Conservation (phyloP, 2,888 invertebrate genomes). For the Psococerastis gibbosa region DNA sequence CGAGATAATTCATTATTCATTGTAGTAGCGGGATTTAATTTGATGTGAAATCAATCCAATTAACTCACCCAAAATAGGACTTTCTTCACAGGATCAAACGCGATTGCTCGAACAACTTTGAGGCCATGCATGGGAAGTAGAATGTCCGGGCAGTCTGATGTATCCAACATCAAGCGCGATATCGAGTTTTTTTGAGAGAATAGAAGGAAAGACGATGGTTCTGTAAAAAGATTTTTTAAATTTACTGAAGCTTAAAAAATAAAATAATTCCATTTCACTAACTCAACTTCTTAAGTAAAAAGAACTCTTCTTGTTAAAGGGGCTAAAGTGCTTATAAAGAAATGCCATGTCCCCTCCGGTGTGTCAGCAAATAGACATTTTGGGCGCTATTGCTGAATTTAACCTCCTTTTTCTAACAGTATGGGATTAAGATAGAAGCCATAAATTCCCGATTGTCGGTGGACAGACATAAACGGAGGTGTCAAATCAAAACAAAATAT, state of each 20-base stretch:
- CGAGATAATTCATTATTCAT: constrained; percentile 18
- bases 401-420: too few relatives aligned
- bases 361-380: too few relatives aligned
- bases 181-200: constrained; percentile 70
- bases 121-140: constrained; percentile 58
- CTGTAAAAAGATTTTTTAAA: constrained; percentile 35
- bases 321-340: background rate
- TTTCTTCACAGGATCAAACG: constrained; percentile 63
- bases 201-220: constrained; percentile 68
- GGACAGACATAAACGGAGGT: background rate
- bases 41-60: constrained; percentile 3
- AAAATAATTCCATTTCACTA: background rate
- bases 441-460: constrained; percentile 1
- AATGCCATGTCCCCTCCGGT: too few relatives aligned
- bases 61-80: constrained; percentile 46
- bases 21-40: too few relatives aligned
- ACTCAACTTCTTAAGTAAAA: too few relatives aligned
- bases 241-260: background rate
- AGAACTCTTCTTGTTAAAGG: background rate
- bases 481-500: too few relatives aligned
- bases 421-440: too few relatives aligned
- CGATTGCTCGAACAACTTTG: constrained; percentile 62
- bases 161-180: constrained; percentile 58
- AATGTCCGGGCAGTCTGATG: constrained; percentile 64
- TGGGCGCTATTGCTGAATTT: too few relatives aligned